Evolutionary conservation across 2,888 invertebrate genomes (phyloP).

Genomic region (Malthinus flaveolus): DNA sequence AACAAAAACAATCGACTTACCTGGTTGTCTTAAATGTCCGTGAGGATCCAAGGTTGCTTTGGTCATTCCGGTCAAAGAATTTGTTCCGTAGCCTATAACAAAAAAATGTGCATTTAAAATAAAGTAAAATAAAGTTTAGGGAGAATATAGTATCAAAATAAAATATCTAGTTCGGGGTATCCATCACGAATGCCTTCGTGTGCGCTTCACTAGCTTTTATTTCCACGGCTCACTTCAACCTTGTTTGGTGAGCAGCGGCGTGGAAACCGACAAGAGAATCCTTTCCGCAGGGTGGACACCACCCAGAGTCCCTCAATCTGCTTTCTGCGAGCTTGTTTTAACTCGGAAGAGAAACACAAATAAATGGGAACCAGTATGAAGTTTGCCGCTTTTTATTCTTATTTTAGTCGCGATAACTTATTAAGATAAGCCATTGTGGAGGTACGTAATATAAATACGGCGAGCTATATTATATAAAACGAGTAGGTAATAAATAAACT

Average conservation of each 20-base stretch:
- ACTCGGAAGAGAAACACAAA: conserved; percentile 21
- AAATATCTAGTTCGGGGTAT: conserved; percentile 24
- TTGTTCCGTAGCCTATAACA: conserved; percentile 82
- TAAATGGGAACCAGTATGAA: conserved; percentile 6
- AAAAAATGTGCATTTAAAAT: conserved; percentile 30
- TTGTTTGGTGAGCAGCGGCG: conserved; percentile 49
- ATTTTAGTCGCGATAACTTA: no score
- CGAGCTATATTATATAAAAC: no score
- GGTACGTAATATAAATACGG: no score
- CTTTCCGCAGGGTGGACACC: conserved; percentile 50
- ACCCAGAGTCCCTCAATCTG: conserved; percentile 22
- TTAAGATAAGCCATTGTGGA: no score
- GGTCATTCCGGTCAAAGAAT: conserved; percentile 76
- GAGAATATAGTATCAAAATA: conserved; percentile 17
- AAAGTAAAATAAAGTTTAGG: conserved; percentile 10
- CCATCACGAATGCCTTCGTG: conserved; percentile 32
- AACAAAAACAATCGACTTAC: conserved; percentile 61
- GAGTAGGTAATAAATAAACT: no score
- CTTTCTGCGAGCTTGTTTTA: conserved; percentile 22
- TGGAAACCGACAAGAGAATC: conserved; percentile 55
- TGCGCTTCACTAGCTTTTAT: conserved; percentile 50
- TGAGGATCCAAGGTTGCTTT: conserved; percentile 86
- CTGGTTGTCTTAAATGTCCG: conserved; percentile 87
- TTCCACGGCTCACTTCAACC: conserved; percentile 51
- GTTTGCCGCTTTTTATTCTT: no score